Base-by-base conservation (phyloP, 2,888 invertebrate genomes). In the Diabrotica balteata region DNA sequence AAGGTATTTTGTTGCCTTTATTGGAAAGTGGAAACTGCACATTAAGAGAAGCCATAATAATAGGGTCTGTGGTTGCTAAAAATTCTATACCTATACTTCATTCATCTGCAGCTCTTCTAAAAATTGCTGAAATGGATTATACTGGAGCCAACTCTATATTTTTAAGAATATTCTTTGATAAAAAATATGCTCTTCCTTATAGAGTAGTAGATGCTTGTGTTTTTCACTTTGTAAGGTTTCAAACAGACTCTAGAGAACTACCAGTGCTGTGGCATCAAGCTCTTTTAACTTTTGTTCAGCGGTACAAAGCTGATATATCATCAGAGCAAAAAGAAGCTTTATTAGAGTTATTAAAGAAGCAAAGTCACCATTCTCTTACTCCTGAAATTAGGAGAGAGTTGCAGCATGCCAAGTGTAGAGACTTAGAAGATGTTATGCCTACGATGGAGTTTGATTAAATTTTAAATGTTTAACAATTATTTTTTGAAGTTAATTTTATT, bases 191-290 rank as follows among this genome's bases (percentile, higher is more conserved):
- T 0, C 86, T 99, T 64, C 98, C 98, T 0, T 98, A 94, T 83
- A 88, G 95, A 77, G 98, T 97, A 1, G 90, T 98, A 7, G 98
- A 99, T 86, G 95, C 94, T 10, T 90, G 96, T 7, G 96, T 98
- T 2, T 93, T 94, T 80, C 98, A 98, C 84, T 98, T 98, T 83
- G 81, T 97, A 47, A 91, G 93, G 96, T 97, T 98, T 84, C 90
- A 93, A 82, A 87, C 87, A 72, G 97, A 98, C 80, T 85, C 86
- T 59, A 89, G 97, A 65, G 90, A 90, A 75, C 86, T 99, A 80
- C 98, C 99, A 1, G 97, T 98, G 6, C 84, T 98, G 67, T 99
- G 98, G 99, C 98, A 99, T 84, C 98, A 98, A 83, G 90, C 95
- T 52, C 86, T 99, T 50, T 85, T 99, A 63, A 93, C 96, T 7